Evolutionary conservation across 2,888 invertebrate genomes (phyloP).

Genomic region (Oegoconia quadripuncta): DNA sequence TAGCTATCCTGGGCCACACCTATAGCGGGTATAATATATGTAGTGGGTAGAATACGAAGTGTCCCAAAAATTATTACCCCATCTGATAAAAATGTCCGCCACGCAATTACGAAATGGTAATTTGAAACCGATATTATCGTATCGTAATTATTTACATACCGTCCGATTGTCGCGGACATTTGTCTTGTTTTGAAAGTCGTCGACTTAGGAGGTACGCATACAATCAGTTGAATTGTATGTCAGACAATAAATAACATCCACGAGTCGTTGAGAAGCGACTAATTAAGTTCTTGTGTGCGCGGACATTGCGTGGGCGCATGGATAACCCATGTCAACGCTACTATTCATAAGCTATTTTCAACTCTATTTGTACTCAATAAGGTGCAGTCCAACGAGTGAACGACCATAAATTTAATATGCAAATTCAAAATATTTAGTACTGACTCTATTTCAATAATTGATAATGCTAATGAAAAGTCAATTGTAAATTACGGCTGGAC

Average conservation of each 20-base stretch:
- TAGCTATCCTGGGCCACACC: too few relatives aligned
- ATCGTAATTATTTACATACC: slow-evolving; percentile 19
- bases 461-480: slow-evolving; percentile 57
- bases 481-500: slow-evolving; percentile 36
- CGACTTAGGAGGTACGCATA: slow-evolving; percentile 49
- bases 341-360: slow-evolving; percentile 24
- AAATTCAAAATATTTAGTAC: slow-evolving; percentile 53
- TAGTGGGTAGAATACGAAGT: too few relatives aligned
- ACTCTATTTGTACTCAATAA: slow-evolving; percentile 29
- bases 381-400: slow-evolving; percentile 17
- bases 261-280: slow-evolving; percentile 58
- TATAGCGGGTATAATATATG: too few relatives aligned
- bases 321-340: slow-evolving; percentile 43
- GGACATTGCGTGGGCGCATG: slow-evolving; percentile 53
- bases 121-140: slow-evolving; percentile 11
- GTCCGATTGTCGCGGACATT: slow-evolving; percentile 29
- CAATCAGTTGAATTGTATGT: slow-evolving; percentile 60
- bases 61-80: not conserved
- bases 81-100: slow-evolving; percentile 7
- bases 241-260: slow-evolving; percentile 65
- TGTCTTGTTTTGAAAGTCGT: slow-evolving; percentile 44
- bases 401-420: slow-evolving; percentile 42
- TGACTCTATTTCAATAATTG: slow-evolving; percentile 62
- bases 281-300: slow-evolving; percentile 72
- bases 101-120: slow-evolving; percentile 4